Evolutionary conservation across 1,140 invertebrate genomes (phyloP), one percentile per base, ranked within the genome.

Genomic region (Bombus fervidus): DNA sequence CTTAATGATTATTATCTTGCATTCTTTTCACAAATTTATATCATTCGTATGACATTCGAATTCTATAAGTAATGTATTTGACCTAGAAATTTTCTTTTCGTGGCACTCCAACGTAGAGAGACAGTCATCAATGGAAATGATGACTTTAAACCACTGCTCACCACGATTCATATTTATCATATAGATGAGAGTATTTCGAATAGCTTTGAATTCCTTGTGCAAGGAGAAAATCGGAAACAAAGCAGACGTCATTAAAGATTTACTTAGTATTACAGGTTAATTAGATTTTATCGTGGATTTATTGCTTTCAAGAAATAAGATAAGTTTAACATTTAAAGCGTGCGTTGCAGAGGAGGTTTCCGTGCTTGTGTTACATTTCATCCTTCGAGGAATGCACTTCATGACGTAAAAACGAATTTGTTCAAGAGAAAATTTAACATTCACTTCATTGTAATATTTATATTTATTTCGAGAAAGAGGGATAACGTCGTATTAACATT

Each of bases 401-500:
- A 83, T 22, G 12, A 39, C 1, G n/a, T 39, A 39, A 53, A 69
- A n/a, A 28, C 25, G 39, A 43, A 59, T 43, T 34, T n/a, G 25
- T 53, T 39, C 28, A 34, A 34, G 2, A n/a, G 6, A 5, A 13
- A 39, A 34, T 12, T 5, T 25, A 13, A 31, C 1, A 25, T 15
- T 43, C 4, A 41, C 25, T 62, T n/a, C 2, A 59, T 59, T 22
- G 43, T 28, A 18, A 69, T 72, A 25, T 47, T 37, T 22, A 15
- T 15, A 13, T 31, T 41, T 28, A n/a, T 68, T 41, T 25, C 25
- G 15, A 34, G 59, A 13, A 13, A 28, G 28, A 8, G 31, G 15
- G 15, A 57, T n/a, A 66, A 84, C 47, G 62, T 84, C 39, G 75
- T 9, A n/a, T 43, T n/a, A 76, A 59, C 47, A 53, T 47, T 43